A percentile compares a stretch with the other conserved stretches of the same genome.
These are phyloP conservation scores for Stegana nigrithorax DNA, from an alignment of 2,888 invertebrate genomes.

Conservation along the genomic window DNA sequence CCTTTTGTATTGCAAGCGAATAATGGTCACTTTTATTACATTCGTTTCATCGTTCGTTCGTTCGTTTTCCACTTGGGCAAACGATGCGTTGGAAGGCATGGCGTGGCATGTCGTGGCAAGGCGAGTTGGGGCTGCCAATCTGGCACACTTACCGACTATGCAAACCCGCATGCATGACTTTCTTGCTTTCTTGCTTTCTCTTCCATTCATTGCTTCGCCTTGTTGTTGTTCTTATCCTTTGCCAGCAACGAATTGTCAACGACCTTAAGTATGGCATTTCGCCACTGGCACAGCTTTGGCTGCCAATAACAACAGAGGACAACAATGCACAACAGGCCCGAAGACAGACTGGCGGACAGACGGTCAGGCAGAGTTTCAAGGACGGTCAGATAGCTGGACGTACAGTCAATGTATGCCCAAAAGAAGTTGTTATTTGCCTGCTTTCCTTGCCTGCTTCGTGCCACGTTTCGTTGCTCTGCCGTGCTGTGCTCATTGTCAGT, in stretches of 20 bases:
- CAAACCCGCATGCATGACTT: constrained; percentile 7
- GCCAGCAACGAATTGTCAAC: constrained; percentile 51
- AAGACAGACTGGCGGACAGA: not conserved
- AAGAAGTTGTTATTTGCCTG: constrained; percentile 60
- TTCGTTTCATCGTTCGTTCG: constrained; percentile 1
- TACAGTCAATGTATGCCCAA: constrained; percentile 49
- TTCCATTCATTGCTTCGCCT: not conserved
- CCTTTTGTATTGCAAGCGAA: constrained; percentile 35
- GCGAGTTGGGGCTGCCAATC: too few species aligned
- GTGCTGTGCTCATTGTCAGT: constrained; percentile 19
- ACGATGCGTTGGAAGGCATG: too few species aligned
- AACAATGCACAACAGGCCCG: constrained; percentile 3
- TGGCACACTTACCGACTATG: too few species aligned
- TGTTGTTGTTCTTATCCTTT: not conserved
- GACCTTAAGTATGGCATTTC: constrained; percentile 61
- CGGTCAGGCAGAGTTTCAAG: too few species aligned
- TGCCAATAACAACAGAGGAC: constrained; percentile 45
- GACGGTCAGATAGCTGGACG: too few species aligned
- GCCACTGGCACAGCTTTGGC: too few species aligned
- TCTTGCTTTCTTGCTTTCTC: not conserved
- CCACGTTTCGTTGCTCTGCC: constrained; percentile 6
- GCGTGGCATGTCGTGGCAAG: too few species aligned
- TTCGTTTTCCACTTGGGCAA: too few species aligned
- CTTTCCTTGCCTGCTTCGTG: constrained; percentile 41
- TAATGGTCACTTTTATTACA: constrained; percentile 38